Percentiles rank a stretch among this genome's conserved stretches.
phyloP scores from a whole-genome alignment of 1,140 invertebrate genomes.

The Belonocnema kinseyi region DNA sequence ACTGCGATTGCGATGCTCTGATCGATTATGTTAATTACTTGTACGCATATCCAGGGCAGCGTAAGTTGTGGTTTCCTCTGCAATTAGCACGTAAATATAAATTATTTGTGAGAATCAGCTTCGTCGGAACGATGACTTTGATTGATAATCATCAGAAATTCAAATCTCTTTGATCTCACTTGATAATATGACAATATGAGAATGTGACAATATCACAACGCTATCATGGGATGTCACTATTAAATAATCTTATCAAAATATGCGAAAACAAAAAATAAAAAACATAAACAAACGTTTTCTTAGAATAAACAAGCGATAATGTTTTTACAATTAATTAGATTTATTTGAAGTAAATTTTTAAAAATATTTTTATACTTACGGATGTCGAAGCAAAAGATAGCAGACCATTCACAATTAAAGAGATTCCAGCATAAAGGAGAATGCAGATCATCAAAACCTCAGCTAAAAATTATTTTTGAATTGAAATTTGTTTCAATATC shows the following conservation, averaged over 20 bases:
- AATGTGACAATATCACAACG: neutral
- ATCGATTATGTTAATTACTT: conserved; percentile 69
- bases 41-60: conserved; percentile 70
- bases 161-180: no score
- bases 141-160: no score
- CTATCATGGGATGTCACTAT: neutral
- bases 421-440: conserved; percentile 5
- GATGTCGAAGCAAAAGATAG: neutral
- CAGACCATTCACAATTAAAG: neutral
- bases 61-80: conserved; percentile 65
- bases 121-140: no score
- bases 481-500: conserved; percentile 13
- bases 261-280: neutral
- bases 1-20: conserved; percentile 61
- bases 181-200: neutral
- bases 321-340: neutral
- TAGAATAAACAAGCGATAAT: neutral
- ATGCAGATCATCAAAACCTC: neutral
- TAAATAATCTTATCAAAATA: conserved; percentile 2
- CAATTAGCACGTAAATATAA: conserved; percentile 35
- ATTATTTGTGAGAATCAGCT: no score
- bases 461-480: neutral
- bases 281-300: neutral
- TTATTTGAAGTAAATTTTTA: neutral
- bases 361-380: neutral